phyloP scores from a whole-genome alignment of 2,113 vertebrate genomes.

The Podilymbus podiceps region DNA sequence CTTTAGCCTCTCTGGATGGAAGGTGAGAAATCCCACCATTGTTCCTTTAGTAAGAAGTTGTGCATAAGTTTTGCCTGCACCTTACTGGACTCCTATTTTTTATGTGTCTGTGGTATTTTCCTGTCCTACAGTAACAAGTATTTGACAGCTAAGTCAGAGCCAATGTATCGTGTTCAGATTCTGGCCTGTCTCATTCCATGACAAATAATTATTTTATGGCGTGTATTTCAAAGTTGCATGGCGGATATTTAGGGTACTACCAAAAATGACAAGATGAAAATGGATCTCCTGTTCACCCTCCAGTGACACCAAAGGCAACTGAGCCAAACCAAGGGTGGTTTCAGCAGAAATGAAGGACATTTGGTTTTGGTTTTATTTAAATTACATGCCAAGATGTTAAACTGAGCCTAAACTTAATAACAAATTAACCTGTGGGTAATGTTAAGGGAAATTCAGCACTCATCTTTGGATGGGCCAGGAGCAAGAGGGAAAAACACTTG shows the following conservation, averaged over 20 bases:
- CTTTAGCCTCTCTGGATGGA: not conserved
- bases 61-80: not conserved
- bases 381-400: constrained; percentile 53
- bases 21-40: not conserved
- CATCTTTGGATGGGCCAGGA: constrained; percentile 51
- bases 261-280: constrained; percentile 31
- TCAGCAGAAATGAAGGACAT: constrained; percentile 50
- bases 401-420: constrained; percentile 61
- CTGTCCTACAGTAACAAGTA: constrained; percentile 38
- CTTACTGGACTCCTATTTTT: not conserved
- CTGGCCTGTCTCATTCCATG: not conserved
- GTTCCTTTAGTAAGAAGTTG: not conserved
- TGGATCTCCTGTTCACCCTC: constrained; percentile 15
- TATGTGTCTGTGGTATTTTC: not conserved
- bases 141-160: constrained; percentile 48
- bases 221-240: not conserved
- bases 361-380: constrained; percentile 63
- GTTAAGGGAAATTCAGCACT: constrained; percentile 56
- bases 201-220: constrained; percentile 8
- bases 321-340: constrained; percentile 60
- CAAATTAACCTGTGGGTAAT: constrained; percentile 57
- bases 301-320: constrained; percentile 30
- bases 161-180: not conserved
- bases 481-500: constrained; percentile 55
- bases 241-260: constrained; percentile 26